Evolutionary conservation across 2,113 vertebrate species (phyloP).

Genomic region (Prionailurus viverrinus): DNA sequence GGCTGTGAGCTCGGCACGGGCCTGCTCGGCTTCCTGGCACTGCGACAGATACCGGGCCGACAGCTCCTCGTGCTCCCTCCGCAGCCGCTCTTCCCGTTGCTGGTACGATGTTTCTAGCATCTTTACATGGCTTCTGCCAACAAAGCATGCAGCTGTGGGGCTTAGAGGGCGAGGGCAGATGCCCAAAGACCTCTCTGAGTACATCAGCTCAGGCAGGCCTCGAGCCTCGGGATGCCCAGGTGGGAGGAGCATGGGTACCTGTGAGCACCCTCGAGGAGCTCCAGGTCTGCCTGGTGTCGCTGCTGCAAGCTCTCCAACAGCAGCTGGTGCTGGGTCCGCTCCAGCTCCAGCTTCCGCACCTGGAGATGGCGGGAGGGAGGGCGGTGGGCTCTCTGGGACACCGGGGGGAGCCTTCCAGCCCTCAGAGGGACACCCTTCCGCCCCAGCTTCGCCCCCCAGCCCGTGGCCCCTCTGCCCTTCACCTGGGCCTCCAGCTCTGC

Average conservation of each 20-base stretch:
- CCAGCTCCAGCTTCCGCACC: slow-evolving; percentile 91
- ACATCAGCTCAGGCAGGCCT: rapidly evolving
- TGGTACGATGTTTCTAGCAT: slow-evolving; percentile 89
- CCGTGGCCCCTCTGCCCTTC: not conserved
- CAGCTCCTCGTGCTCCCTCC: slow-evolving; percentile 89
- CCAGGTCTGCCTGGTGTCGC: slow-evolving; percentile 89
- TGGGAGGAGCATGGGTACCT: slow-evolving; percentile 82
- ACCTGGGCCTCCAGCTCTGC: slow-evolving; percentile 92
- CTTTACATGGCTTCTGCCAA: slow-evolving; percentile 88
- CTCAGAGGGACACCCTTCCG: not conserved
- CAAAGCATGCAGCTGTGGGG: not conserved
- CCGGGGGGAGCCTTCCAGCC: too few relatives aligned
- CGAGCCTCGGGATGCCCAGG: rapidly evolving
- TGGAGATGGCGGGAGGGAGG: slow-evolving; percentile 24
- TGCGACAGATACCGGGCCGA: slow-evolving; percentile 82
- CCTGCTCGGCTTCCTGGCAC: slow-evolving; percentile 85
- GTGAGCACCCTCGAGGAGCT: slow-evolving; percentile 90
- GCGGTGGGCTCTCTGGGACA: not conserved
- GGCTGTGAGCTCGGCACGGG: slow-evolving; percentile 87
- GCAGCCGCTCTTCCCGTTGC: slow-evolving; percentile 86
- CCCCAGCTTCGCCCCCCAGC: rapidly evolving
- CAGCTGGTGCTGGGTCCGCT: slow-evolving; percentile 88
- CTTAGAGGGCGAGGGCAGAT: rapidly evolving
- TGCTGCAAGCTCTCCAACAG: slow-evolving; percentile 90
- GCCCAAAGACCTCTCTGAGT: not conserved